A percentile compares a stretch with the other conserved stretches of the same genome.
These are phyloP conservation scores for Enhydra lutris DNA, from an alignment of 2,113 vertebrate genomes.

Conservation along the genomic window DNA sequence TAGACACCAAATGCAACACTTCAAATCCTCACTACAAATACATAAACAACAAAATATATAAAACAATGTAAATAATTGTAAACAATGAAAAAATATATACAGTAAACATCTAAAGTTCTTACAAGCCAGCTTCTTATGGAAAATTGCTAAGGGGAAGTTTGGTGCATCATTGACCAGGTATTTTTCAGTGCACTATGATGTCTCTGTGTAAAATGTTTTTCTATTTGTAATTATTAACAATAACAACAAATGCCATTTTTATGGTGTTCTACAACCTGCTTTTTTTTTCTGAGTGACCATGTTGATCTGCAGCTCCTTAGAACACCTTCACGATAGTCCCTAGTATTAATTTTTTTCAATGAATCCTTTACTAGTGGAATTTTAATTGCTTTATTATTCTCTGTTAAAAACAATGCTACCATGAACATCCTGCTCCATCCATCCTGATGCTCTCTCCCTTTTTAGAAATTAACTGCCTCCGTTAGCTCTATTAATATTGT, in stretches of 20 bases:
- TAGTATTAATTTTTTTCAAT: background rate
- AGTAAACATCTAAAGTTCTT: background rate
- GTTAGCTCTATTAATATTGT: background rate
- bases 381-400: slow-evolving; percentile 30
- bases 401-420: background rate
- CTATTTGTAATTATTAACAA: background rate
- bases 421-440: background rate
- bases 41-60: background rate
- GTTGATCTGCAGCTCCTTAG: background rate
- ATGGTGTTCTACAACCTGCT: background rate
- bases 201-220: background rate
- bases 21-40: background rate
- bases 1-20: background rate
- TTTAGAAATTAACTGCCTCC: slow-evolving; percentile 1
- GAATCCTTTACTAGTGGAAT: background rate
- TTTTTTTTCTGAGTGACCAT: background rate
- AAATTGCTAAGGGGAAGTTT: background rate
- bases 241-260: background rate
- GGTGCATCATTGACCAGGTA: background rate
- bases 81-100: background rate
- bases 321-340: background rate
- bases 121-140: background rate
- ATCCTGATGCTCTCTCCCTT: background rate
- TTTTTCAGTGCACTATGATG: background rate
- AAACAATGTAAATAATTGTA: background rate